Base-by-base conservation (phyloP, 2,888 invertebrate genomes). In the Drosophila rubida region DNA sequence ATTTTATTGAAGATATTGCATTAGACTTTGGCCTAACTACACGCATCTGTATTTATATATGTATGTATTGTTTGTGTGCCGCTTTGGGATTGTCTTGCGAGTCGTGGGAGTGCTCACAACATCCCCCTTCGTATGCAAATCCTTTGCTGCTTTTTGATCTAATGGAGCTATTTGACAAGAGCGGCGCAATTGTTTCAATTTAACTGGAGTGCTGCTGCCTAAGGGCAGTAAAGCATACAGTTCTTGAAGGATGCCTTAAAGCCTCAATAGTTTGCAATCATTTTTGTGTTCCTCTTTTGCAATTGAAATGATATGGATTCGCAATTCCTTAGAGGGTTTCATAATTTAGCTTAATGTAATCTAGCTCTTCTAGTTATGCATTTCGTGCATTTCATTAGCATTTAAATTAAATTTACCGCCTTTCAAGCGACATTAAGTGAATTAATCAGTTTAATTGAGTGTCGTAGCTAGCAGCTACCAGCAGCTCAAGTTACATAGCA, bases 1-100 rank as follows among this genome's bases (percentile, higher is more conserved):
- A 44, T 66, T 50, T 64, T 60, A 69, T 72, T 69, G 62, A 65
- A 69, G 53, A 57, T 64, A 71, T 68, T 68, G 68, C 73, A 68
- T 68, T 63, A 72, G 59, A 55, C 58, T 19, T 51, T 23, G 22
- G 39, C 14, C 55, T 16, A 65, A 51, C 64, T 59, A 54, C 35
- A 41, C 37, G 9, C 30, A 50, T 19, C n/a, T 41, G 39, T 23
- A 8, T 44, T 4, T 13, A 14, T 32, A n/a, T 32, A 5, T 32
- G 32, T n/a, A n/a, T n/a, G n/a, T n/a, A n/a, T n/a, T n/a, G n/a
- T n/a, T n/a, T n/a, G n/a, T 59, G 23, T 19, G 25, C 2, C 27
- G 23, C 27, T 9, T 27, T 27, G 4, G 14, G 14, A 4, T 11
- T 13, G 32, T 8, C 13, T 41, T 54, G 32, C 0, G 23, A 41